phyloP scores from a whole-genome alignment of 2,888 invertebrate species.

The Macrophya annulata region DNA sequence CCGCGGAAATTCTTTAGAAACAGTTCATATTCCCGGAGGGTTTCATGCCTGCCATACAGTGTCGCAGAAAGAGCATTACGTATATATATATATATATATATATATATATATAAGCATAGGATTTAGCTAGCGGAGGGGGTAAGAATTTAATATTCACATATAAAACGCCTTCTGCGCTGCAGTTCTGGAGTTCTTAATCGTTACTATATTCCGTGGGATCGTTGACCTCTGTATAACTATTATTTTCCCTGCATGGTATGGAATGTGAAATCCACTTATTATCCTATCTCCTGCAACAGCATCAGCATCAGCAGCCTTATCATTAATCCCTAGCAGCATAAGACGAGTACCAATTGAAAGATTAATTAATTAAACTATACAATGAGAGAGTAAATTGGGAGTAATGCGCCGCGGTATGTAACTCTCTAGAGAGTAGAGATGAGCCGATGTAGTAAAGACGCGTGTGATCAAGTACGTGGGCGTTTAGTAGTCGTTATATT shows the following conservation, averaged over 20 bases:
- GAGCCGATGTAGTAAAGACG: constrained; percentile 58
- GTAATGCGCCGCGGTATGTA: constrained; percentile 70
- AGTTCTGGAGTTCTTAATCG: background rate
- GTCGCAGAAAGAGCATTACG: constrained; percentile 2
- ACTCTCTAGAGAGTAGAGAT: constrained; percentile 58
- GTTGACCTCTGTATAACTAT: constrained; percentile 6
- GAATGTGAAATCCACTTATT: constrained; percentile 45
- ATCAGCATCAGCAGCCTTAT: background rate
- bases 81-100: background rate
- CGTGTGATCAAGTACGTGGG: constrained; percentile 35
- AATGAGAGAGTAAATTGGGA: constrained; percentile 74
- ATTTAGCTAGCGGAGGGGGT: background rate
- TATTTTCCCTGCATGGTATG: constrained; percentile 19
- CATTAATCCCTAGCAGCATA: constrained; percentile 47
- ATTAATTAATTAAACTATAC: constrained; percentile 72
- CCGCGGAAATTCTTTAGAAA: constrained; percentile 1
- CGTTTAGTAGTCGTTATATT: constrained; percentile 8
- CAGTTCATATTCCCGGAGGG: constrained; percentile 13
- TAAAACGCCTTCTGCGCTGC: background rate
- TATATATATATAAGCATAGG: background rate
- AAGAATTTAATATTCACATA: constrained; percentile 30
- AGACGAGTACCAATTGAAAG: constrained; percentile 74
- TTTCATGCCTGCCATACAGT: background rate
- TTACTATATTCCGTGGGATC: constrained; percentile 15
- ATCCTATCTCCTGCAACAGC: constrained; percentile 9